These are phyloP conservation scores for Lypha dubia DNA, from an alignment of 2,888 invertebrate species.

Conservation along the genomic window DNA sequence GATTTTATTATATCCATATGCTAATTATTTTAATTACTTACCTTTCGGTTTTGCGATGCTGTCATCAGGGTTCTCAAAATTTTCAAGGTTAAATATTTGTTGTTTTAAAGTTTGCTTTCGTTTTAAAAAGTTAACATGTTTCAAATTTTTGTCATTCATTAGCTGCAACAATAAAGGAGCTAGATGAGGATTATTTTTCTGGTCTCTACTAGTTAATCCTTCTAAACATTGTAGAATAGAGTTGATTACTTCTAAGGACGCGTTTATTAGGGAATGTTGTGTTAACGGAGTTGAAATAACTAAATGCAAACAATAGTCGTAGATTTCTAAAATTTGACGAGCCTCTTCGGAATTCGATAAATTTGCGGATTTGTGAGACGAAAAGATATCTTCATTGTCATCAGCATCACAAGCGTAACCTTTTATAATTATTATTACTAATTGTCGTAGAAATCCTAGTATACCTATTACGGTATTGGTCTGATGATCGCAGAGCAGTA, in stretches of 20 bases:
- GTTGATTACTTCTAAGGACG: conserved; percentile 89
- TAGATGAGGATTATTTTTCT: conserved; percentile 59
- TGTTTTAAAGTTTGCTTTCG: conserved; percentile 83
- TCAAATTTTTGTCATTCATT: conserved; percentile 73
- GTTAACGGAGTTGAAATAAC: conserved; percentile 86
- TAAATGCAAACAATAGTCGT: conserved; percentile 90
- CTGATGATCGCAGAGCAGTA: conserved; percentile 81
- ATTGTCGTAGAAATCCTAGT: conserved; percentile 86
- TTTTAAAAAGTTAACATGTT: conserved; percentile 82
- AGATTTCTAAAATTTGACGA: conserved; percentile 86
- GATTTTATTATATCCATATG: neutral
- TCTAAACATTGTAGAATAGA: conserved; percentile 81
- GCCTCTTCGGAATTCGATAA: conserved; percentile 74
- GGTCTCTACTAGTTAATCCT: conserved; percentile 70
- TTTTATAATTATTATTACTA: conserved; percentile 85
- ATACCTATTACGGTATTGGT: conserved; percentile 86
- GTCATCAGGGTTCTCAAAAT: conserved; percentile 77
- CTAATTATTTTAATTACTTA: conserved; percentile 32
- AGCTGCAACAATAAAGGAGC: conserved; percentile 57
- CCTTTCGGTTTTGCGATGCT: conserved; percentile 44
- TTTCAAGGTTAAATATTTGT: conserved; percentile 83
- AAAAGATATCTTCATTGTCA: conserved; percentile 73
- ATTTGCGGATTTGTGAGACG: conserved; percentile 58
- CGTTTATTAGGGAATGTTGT: conserved; percentile 95
- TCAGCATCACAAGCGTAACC: conserved; percentile 76